Conservation (phyloP, 2,797 vertebrate genomes). For the Gymnothorax javanicus region DNA sequence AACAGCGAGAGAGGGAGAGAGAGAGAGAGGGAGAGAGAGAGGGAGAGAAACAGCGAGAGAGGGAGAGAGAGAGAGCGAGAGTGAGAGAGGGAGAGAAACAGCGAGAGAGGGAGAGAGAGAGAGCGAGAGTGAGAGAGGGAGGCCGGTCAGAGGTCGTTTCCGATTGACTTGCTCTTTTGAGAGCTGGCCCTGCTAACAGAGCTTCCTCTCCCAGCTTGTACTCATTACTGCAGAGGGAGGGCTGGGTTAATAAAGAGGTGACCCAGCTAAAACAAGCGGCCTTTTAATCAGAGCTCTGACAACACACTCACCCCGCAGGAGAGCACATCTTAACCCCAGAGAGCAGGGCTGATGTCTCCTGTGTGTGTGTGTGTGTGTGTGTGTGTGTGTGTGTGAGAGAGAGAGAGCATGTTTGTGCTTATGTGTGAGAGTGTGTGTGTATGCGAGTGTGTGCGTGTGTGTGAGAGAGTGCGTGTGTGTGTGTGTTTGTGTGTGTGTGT, state of each 20-base stretch:
- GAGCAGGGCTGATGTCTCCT: background rate
- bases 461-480: background rate
- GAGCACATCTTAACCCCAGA: constrained; percentile 52
- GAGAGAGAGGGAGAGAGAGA: constrained; percentile 3
- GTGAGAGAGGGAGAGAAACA: background rate
- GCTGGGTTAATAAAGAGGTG: constrained; percentile 77
- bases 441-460: background rate
- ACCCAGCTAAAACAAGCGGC: constrained; percentile 73
- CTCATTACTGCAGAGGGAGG: constrained; percentile 77
- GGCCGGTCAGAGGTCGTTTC: constrained; percentile 69
- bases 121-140: constrained; percentile 42
- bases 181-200: constrained; percentile 67
- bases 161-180: constrained; percentile 77
- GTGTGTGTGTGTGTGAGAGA: no score
- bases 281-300: constrained; percentile 60
- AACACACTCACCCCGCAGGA: constrained; percentile 45
- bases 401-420: background rate
- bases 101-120: background rate
- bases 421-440: background rate
- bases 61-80: no score
- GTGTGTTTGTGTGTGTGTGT: background rate
- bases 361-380: no score
- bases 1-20: constrained; percentile 49
- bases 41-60: background rate
- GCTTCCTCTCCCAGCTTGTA: constrained; percentile 73